Evolutionary conservation across 1,140 invertebrate species (phyloP), one percentile per base, ranked within the genome.

Genomic region (Pseudomyrmex sp.): DNA sequence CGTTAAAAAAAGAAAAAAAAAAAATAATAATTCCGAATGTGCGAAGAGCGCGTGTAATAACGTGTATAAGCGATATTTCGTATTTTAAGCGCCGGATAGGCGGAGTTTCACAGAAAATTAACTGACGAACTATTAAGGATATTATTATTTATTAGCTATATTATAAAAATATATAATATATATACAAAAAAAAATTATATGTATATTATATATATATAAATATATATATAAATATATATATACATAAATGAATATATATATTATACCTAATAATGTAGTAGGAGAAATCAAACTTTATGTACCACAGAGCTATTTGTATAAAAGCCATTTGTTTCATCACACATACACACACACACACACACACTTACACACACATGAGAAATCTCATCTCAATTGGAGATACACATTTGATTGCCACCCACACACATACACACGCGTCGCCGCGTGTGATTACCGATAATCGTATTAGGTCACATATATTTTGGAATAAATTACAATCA

Each of bases 251-350:
- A 35, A 35, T 35, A 35, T 35, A 35, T 35, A 35, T 35, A 35
- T 35, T 35, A 35, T 35, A 35, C 35, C 73, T 58, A 73, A 88
- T 88, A 86, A 77, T 86, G 66, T 89, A 90, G 88, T 89, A 90
- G 84, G 86, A 59, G 61, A 89, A 86, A 88, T 87, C 89, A 89
- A 89, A 88, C 86, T 89, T 88, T 88, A 72, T 72, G 86, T 87
- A 91, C 84, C 80, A 86, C 84, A 90, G 88, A 90, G 76, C 84
- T 90, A 90, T 90, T 91, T 90, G 90, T 91, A 91, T 86, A 90
- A 90, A 90, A 90, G 70, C 62, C 85, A 82, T 82, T 82, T 80
- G 79, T 89, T 88, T 85, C 83, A 82, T 26, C 52, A 66, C 35
- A 61, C 63, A 54, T 68, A 66, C 48, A 66, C 35, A 61, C 58